Conservation (phyloP, 2,888 invertebrate genomes). For the Andrena bicolor region DNA sequence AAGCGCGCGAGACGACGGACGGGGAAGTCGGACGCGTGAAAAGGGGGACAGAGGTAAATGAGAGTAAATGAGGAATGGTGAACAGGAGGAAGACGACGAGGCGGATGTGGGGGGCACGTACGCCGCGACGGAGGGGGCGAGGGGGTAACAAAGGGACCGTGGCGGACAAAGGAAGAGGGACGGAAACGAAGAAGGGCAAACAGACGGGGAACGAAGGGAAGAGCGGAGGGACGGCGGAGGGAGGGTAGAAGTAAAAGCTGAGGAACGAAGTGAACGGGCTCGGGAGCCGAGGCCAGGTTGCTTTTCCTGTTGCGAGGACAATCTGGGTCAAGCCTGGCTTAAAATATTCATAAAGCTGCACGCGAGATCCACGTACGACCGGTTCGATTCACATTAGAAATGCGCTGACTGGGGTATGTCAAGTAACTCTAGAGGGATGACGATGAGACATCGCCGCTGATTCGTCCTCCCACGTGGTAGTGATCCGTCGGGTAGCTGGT, state of each 20-base stretch:
- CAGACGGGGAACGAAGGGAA: neutral
- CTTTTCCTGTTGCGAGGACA: conserved; percentile 79
- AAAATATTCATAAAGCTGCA: conserved; percentile 83
- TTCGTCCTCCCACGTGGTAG: conserved; percentile 47
- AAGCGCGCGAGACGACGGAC: neutral
- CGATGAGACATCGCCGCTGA: conserved; percentile 53
- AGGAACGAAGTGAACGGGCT: conserved; percentile 43
- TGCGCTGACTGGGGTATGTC: conserved; percentile 79
- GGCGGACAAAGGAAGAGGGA: conserved; percentile 3
- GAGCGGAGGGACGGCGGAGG: neutral
- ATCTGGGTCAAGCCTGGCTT: conserved; percentile 83
- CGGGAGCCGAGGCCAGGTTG: conserved; percentile 61
- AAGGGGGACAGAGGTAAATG: neutral
- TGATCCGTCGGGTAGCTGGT: conserved; percentile 43
- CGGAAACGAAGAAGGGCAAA: conserved; percentile 5
- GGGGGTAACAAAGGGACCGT: neutral
- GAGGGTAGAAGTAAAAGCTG: conserved; percentile 27
- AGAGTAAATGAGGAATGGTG: conserved; percentile 18
- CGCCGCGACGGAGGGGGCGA: neutral
- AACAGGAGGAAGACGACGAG: conserved; percentile 2
- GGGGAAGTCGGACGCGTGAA: conserved; percentile 18
- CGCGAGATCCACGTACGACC: conserved; percentile 78
- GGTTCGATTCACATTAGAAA: conserved; percentile 82
- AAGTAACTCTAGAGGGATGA: conserved; percentile 75
- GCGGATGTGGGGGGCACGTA: neutral